These are phyloP conservation scores for Coenonympha arcania DNA, from an alignment of 2,888 invertebrate genomes.

Conservation along the genomic window DNA sequence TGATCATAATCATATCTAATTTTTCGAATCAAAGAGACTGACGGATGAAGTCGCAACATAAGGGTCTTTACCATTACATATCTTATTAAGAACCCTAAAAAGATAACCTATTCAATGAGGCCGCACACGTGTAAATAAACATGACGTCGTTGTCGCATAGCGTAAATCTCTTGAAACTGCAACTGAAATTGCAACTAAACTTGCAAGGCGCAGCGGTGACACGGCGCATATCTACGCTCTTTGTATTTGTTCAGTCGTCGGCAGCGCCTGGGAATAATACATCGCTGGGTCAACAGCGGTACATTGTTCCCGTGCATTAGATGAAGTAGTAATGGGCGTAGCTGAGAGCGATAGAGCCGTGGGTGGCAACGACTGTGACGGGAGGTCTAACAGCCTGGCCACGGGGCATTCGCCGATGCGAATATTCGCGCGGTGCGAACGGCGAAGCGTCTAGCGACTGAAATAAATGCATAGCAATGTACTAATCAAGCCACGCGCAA, in stretches of 20 bases:
- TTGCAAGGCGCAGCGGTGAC: constrained; percentile 19
- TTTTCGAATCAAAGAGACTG: too few relatives aligned
- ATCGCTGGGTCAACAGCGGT: constrained; percentile 46
- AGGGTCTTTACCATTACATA: too few relatives aligned
- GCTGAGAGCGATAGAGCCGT: constrained; percentile 49
- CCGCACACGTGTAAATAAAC: constrained; percentile 22
- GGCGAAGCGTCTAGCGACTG: too few relatives aligned
- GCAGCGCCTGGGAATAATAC: constrained; percentile 35
- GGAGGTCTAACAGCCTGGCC: too few relatives aligned
- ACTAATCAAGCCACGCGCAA: too few relatives aligned
- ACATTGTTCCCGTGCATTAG: constrained; percentile 50
- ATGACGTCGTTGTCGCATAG: constrained; percentile 4
- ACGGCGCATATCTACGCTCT: constrained; percentile 17
- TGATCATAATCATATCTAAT: too few relatives aligned
- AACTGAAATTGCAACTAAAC: constrained; percentile 15
- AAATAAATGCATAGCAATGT: too few relatives aligned
- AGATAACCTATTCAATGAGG: background rate
- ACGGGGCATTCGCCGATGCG: too few relatives aligned
- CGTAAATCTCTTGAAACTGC: constrained; percentile 6
- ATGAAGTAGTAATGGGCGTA: constrained; percentile 50
- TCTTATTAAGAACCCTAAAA: background rate
- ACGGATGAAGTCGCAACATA: too few relatives aligned
- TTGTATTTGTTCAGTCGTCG: constrained; percentile 18
- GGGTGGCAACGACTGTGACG: constrained; percentile 34
- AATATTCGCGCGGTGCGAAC: too few relatives aligned